Base-by-base conservation (phyloP, 2,888 invertebrate species). In the Callyntrura guangdongensis region DNA sequence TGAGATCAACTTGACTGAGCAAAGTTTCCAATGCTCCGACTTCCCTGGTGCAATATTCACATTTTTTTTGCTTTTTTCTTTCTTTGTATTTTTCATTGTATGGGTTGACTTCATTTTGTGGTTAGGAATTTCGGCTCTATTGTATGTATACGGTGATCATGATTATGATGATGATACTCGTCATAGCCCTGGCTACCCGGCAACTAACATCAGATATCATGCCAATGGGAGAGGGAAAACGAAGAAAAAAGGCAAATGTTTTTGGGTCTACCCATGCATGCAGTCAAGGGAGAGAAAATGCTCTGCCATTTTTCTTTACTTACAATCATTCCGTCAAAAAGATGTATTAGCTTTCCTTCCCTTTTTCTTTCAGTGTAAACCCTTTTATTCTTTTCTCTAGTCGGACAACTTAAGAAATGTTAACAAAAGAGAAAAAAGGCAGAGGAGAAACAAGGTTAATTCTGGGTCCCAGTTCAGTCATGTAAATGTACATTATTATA, bases 381-480 rank as follows among this genome's bases (percentile, higher is more conserved):
- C 74, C 22, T 17, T 74, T 6, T 74, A 36, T 11, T 36, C 17
- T 64, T 64, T 45, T 77, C 27, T 56, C 36, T 36, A 6, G 36
- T 36, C 79, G 36, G 59, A 25, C 74, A 74, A 74, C 45, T 47
- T 72, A n/a, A 79, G 56, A 79, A 79, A 27, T 12, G 53, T 27
- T 17, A 49, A 25, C 14, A 49, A 36, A 3, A 8, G 49, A 77
- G 22, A 72, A n/a, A 45, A 72, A 72, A 47, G 49, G 17, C 8
- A 17, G 0, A 25, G 12, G 47, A 22, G 20, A 79, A 56, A 79
- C 77, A 79, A 59, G 79, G 79, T 79, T 79, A 79, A 79, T 79
- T 56, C 56, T 59, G 25, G 56, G 56, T 79, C 79, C n/a, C 20
- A 79, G 4, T 79, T 11, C n/a, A 79, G 56, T 27, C 45, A 17